Base-by-base conservation (phyloP, 2,113 vertebrate species). In the Beaufortia kweichowensis region DNA sequence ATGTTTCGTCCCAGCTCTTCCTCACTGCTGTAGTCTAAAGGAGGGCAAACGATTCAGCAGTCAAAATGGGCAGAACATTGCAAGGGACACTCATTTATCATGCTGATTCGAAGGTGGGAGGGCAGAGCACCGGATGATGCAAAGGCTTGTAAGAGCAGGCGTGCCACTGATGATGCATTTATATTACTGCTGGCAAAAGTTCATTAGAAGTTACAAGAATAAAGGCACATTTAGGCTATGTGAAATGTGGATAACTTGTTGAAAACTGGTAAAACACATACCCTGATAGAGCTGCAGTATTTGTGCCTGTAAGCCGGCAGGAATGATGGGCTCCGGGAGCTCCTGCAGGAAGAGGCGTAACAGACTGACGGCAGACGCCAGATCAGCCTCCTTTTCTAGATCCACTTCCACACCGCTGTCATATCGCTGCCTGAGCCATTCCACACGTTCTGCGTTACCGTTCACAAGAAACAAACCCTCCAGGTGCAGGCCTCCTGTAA, bases 401-500 rank as follows among this genome's bases (percentile, higher is more conserved):
- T 96, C 94, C 91, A 98, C 96, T 87, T 96, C 94, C 87, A 96
- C 95, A 46, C 96, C 96, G 0, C 91, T 95, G 88, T 98, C 96
- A 0, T 96, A 98, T 81, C 95, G 93, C 76, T 96, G 96, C 80
- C 96, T 94, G 86, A 98, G 94, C 96, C 96, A 98, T 88, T 96
- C 96, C 88, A 98, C 96, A 21, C 94, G 95, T 91, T 98, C 96
- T 80, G 96, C 96, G 70, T 97, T 98, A 80, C 96, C 96, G 79
- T 98, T 98, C 84, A 98, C 96, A 89, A 97, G 92, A 90, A 98
- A 98, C 92, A 97, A 94, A 84, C 96, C 96, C 91, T 96, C 94
- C 87, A 97, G 91, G 89, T 96, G 95, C 93, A 98, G 92, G 85
- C 94, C 94, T 84, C 95, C 96, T 96, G 85, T 28, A 33, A 82